Base-by-base conservation (phyloP, 2,888 invertebrate genomes). In the Sinopyrophorus schimmeli region DNA sequence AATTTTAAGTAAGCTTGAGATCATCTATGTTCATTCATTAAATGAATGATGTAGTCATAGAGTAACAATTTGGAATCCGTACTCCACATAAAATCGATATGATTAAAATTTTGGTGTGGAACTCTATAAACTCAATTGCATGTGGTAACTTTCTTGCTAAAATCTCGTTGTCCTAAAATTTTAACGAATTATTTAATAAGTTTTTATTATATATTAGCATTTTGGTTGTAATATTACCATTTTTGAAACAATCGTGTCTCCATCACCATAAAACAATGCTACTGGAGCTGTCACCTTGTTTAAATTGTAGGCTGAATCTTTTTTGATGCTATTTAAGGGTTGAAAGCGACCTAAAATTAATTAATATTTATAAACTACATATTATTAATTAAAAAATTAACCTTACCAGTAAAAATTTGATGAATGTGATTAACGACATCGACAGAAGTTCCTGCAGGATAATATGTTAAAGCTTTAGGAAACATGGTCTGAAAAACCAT, bases 31-130 rank as follows among this genome's bases (percentile, higher is more conserved):
- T 72, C 70, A 48, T 72, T 73, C 68, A 86, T 79, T 14, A 81
- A 70, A 43, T 74, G 74, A 10, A 82, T 68, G 20, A 83, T 69
- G 54, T 77, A 75, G 41, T 81, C 71, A 61, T 82, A 86, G 1
- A 87, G 64, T 42, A 85, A 65, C 2, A 73, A 72, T 41, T 75
- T 77, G 0, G 80, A 81, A 64, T 84, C 76, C 7, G 78, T 79
- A 7, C 80, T 86, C 80, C 82, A 85, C 55, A 84, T 71, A 64
- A 85, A 87, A 64, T 88, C 87, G 50, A 87, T 64, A 65, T 88
- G 87, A 64, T 81, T 85, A 62, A 86, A 87, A 3, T 71, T 70
- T 1, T 72, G 61, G 61, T 78, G 71, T 0, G 80, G 76, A 5
- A 87, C 77, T 28, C 77, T 69, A 68, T 80, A 81, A 53, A 78